Base-by-base conservation (phyloP, 2,888 invertebrate species). In the Athripsodes cinereus region DNA sequence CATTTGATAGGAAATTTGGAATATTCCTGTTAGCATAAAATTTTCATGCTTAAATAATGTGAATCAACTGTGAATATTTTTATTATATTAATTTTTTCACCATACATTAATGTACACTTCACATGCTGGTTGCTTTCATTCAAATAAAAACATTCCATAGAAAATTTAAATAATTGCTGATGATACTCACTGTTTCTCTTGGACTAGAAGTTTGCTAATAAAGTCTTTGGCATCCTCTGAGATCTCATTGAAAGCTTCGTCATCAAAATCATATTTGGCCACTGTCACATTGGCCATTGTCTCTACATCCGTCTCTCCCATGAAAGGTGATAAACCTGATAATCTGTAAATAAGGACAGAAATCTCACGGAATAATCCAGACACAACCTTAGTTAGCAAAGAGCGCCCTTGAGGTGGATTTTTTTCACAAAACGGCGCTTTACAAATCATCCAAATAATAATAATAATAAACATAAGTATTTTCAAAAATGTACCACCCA, bases 231-330 rank as follows among this genome's bases (percentile, higher is more conserved):
- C 97, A 67, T 92, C 91, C 22, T 89, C 88, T 1, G 96, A 95
- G 67, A 98, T 95, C 69, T 91, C 91, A 67, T 90, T 88, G 76
- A 98, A 99, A 59, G 94, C 92, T 73, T 97, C 96, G 72, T 97
- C 96, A 68, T 96, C 96, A 73, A 92, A 99, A 78, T 98, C 97
- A 74, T 95, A 98, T 71, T 95, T 94, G 52, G 94, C 95, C 66
- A 94, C 87, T 1, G 97, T 96, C 26, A 99, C 96, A 73, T 98
- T 98, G n/a, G 93, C 92, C 90, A 98, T 94, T 8, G 98, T 99
- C 74, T 97, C 96, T 66, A 93, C 88, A 73, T 98, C 98, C 50
- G 90, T 94, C 71, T 95, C 93, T 1, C 98, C 98, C 93, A 98
- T 95, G 77, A 99, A 99, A 13, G 98, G 98, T 5, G 97, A 98